These are phyloP conservation scores for Emydocephalus ijimae DNA, from an alignment of 2,113 vertebrate species.

Conservation along the genomic window DNA sequence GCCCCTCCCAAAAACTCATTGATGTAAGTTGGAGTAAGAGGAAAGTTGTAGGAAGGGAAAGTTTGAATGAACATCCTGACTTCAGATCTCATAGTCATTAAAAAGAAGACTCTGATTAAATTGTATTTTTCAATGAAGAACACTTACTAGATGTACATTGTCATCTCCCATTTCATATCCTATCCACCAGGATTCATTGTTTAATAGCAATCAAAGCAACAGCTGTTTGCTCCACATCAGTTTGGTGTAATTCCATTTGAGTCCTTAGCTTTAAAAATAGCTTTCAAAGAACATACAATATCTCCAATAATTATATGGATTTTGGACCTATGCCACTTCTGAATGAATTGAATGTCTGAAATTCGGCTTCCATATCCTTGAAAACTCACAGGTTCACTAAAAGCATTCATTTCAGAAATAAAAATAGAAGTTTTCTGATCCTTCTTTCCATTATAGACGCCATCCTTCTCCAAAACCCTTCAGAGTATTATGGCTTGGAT, in stretches of 20 bases:
- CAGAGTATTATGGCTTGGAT: neutral
- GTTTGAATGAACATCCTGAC: neutral
- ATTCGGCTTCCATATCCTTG: neutral
- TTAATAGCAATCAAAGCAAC: slow-evolving; percentile 34
- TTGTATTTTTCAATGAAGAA: slow-evolving; percentile 14
- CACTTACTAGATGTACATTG: neutral
- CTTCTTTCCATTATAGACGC: neutral
- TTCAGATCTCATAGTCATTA: neutral
- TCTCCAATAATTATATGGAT: neutral
- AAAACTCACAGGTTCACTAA: slow-evolving; percentile 14
- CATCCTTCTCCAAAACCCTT: neutral
- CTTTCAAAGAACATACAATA: slow-evolving; percentile 11
- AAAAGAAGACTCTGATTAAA: neutral
- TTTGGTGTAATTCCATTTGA: slow-evolving; percentile 4
- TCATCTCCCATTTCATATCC: slow-evolving; percentile 18
- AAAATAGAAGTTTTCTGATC: neutral
- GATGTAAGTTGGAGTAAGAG: neutral
- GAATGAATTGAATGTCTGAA: slow-evolving; percentile 2
- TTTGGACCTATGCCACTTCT: neutral
- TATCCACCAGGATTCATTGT: neutral
- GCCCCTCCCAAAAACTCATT: neutral
- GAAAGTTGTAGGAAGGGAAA: neutral
- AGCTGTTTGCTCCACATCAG: slow-evolving; percentile 27
- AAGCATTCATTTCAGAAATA: neutral
- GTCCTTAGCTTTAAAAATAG: slow-evolving; percentile 25